Conservation (phyloP, 2,113 vertebrate species). For the Manacus vitellinus region DNA sequence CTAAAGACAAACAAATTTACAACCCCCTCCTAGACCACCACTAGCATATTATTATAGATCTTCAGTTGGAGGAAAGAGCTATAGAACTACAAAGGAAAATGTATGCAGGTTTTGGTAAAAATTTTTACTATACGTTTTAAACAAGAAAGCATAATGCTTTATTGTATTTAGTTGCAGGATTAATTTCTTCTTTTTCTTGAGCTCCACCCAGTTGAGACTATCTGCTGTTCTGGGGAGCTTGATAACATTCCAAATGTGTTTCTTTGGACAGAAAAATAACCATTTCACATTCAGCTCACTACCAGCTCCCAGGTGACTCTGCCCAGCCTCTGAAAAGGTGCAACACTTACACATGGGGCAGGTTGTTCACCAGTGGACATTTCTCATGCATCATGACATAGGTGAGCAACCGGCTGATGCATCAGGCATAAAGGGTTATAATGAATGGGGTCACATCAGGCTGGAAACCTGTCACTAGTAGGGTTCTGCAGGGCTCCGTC, state of each 20-base stretch:
- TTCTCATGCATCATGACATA: fast-evolving
- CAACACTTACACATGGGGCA: neutral
- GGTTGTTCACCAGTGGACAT: neutral
- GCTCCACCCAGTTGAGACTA: neutral
- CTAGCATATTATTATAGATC: neutral
- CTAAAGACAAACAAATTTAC: neutral
- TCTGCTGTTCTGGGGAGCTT: neutral
- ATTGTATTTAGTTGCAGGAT: neutral
- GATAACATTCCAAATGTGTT: neutral
- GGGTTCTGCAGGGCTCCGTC: neutral
- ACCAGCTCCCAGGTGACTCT: neutral
- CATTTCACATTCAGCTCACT: neutral
- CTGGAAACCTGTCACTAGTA: neutral
- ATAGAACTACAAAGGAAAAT: neutral
- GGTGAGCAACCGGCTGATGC: neutral
- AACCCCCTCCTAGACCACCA: neutral
- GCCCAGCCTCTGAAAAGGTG: neutral
- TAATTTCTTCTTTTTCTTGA: neutral
- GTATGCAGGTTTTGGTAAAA: neutral
- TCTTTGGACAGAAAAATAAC: neutral
- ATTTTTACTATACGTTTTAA: neutral
- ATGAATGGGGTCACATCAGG: neutral
- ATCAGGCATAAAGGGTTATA: neutral
- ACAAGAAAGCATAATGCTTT: neutral
- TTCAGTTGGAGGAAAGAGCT: neutral